A percentile compares a stretch with the other conserved stretches of the same genome.
Evolutionary conservation across 2,113 vertebrate genomes (phyloP).

Genomic region (Anolis sagrei): DNA sequence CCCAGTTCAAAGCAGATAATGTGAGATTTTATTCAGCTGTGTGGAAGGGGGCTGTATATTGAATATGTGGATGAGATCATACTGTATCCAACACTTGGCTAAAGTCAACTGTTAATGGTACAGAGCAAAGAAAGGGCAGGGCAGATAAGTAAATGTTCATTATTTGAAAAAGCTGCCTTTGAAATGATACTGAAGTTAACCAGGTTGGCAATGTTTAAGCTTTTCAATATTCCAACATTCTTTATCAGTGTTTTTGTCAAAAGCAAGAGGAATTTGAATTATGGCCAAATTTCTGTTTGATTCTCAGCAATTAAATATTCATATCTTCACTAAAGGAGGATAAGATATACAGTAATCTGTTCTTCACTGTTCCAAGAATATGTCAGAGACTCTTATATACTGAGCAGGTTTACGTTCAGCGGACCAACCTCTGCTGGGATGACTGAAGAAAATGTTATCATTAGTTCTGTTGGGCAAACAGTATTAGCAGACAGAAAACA

Average conservation of each 20-base stretch:
- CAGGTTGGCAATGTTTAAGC: conserved; percentile 15
- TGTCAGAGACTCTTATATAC: conserved; percentile 56
- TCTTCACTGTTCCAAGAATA: conserved; percentile 70
- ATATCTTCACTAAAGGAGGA: conserved; percentile 52
- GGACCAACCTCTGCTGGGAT: conserved; percentile 59
- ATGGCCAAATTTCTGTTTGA: conserved; percentile 9
- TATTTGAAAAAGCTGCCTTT: conserved; percentile 3
- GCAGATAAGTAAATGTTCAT: background rate
- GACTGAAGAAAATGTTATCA: conserved; percentile 68
- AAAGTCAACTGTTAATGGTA: background rate
- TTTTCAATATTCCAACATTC: conserved; percentile 5
- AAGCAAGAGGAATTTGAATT: conserved; percentile 36
- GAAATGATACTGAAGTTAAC: conserved; percentile 15
- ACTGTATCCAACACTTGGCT: background rate
- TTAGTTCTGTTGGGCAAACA: conserved; percentile 67
- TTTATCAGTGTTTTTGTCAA: conserved; percentile 11
- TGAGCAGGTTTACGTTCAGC: conserved; percentile 54
- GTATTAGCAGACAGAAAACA: conserved; percentile 63
- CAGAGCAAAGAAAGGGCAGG: background rate
- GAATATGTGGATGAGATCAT: too few relatives aligned
- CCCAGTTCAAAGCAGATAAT: too few relatives aligned
- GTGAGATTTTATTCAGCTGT: too few relatives aligned
- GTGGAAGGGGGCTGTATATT: too few relatives aligned
- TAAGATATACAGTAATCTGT: conserved; percentile 58
- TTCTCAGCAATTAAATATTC: conserved; percentile 37